Percentiles rank a stretch among this genome's conserved stretches.
phyloP scores from a whole-genome alignment of 2,888 invertebrate species.

The Pheosia tremula region DNA sequence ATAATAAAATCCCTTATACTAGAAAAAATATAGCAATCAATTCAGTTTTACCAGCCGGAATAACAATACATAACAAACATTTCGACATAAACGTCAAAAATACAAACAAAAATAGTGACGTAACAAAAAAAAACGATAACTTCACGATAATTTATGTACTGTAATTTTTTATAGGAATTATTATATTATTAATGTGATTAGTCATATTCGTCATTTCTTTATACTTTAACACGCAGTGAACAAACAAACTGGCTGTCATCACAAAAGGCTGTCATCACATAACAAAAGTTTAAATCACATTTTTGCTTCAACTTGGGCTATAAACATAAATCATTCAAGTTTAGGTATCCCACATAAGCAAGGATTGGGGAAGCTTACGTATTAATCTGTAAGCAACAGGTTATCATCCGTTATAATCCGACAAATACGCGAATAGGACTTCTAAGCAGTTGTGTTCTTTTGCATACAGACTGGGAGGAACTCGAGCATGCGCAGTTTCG shows the following conservation, averaged over 20 bases:
- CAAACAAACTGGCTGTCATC: slow-evolving; percentile 19
- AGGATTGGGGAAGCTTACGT: slow-evolving; percentile 64
- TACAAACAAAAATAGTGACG: too few relatives aligned
- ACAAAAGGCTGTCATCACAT: slow-evolving; percentile 35
- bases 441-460: slow-evolving; percentile 67
- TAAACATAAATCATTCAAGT: slow-evolving; percentile 23
- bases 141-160: too few relatives aligned
- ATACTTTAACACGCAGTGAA: slow-evolving; percentile 27
- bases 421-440: slow-evolving; percentile 78
- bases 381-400: slow-evolving; percentile 80
- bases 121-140: too few relatives aligned
- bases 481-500: slow-evolving; percentile 71
- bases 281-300: slow-evolving; percentile 22
- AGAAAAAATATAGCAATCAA: too few relatives aligned
- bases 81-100: too few relatives aligned
- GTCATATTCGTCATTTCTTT: slow-evolving; percentile 20
- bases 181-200: too few relatives aligned
- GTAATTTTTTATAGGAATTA: too few relatives aligned
- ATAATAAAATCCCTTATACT: too few relatives aligned
- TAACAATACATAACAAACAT: too few relatives aligned
- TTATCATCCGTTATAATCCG: slow-evolving; percentile 73
- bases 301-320: background rate
- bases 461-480: slow-evolving; percentile 63
- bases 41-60: too few relatives aligned
- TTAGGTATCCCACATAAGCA: slow-evolving; percentile 41